Conservation (phyloP, 30 jellyfish, hydroid and myxozoan genomes). For the Aurelia aurita complex sp. Pacific region DNA sequence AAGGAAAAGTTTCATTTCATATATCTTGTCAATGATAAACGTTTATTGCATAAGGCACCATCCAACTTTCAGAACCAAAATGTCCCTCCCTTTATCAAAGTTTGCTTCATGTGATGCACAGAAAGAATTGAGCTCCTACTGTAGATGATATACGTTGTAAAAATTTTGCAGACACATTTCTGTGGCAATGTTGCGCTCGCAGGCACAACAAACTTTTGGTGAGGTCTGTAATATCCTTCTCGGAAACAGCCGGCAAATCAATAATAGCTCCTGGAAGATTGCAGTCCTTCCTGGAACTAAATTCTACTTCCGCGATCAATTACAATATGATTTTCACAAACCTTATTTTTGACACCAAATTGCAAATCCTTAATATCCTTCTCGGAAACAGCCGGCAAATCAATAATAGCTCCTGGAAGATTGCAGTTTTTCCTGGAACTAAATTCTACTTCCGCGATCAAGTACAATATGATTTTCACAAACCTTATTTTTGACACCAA, state of each 20-base stretch:
- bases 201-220: too few species aligned
- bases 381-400: slow-evolving; percentile 97
- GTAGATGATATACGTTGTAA: too few species aligned
- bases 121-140: too few species aligned
- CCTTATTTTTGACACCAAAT: slow-evolving; percentile 89
- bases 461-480: background rate
- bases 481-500: slow-evolving; percentile 85
- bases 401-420: slow-evolving; percentile 95
- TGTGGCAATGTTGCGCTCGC: too few species aligned
- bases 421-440: slow-evolving; percentile 98
- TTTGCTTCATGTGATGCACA: too few species aligned
- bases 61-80: too few species aligned
- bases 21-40: too few species aligned
- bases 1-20: too few species aligned
- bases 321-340: background rate
- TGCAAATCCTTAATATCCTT: slow-evolving; percentile 85
- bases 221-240: slow-evolving; percentile 89
- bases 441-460: slow-evolving; percentile 65
- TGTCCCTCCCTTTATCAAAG: too few species aligned
- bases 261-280: slow-evolving; percentile 96
- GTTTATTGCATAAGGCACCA: too few species aligned
- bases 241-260: slow-evolving; percentile 97
- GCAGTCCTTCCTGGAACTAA: slow-evolving; percentile 90
- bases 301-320: slow-evolving; percentile 55
- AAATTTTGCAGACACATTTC: slow-evolving; percentile 76